Base-by-base conservation (phyloP, 2,797 vertebrate genomes). In the Notolepis coatsorum region DNA sequence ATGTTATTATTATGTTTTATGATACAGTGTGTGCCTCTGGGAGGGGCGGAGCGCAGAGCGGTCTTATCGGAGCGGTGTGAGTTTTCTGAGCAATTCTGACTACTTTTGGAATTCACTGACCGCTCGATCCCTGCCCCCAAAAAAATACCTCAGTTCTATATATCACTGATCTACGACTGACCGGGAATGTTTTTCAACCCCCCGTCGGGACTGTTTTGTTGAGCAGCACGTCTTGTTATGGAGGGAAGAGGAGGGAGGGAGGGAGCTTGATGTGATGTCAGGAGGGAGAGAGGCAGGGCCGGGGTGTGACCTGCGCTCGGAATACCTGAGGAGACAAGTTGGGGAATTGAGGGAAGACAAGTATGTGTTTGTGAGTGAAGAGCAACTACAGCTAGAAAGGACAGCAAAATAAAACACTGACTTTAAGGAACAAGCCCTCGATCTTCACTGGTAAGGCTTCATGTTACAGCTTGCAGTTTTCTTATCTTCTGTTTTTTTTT, bases 311-410 rank as follows among this genome's bases (percentile, higher is more conserved):
- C 58, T 75, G 56, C 78, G 82, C 25, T 25, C 77, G 70, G 77
- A 84, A 91, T 90, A 90, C 91, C 89, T 92, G 90, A 90, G 75
- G 82, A 87, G 86, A 87, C 88, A 88, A 77, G 89, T 82, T 73
- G 65, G 64, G n/a, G 81, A 90, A 69, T 67, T 75, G 88, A 88
- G 55, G 51, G 52, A 51, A 80, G 67, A 62, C 55, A 48, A 77
- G 69, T 75, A 64, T 75, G 57, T 50, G 64, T 73, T 77, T 76
- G 65, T 66, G 50, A n/a, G n/a, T 55, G 77, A 70, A 71, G 50
- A 53, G 50, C 51, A 53, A 45, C 38, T 43, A n/a, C n/a, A 70
- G 43, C 45, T 48, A 61, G 39, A 12, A 43, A 70, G 72, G 77
- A 84, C 71, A 77, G 75, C n/a, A n/a, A n/a, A n/a, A n/a, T n/a